Base-by-base conservation (phyloP, 2,888 invertebrate genomes). In the Allophyes oxyacanthae region DNA sequence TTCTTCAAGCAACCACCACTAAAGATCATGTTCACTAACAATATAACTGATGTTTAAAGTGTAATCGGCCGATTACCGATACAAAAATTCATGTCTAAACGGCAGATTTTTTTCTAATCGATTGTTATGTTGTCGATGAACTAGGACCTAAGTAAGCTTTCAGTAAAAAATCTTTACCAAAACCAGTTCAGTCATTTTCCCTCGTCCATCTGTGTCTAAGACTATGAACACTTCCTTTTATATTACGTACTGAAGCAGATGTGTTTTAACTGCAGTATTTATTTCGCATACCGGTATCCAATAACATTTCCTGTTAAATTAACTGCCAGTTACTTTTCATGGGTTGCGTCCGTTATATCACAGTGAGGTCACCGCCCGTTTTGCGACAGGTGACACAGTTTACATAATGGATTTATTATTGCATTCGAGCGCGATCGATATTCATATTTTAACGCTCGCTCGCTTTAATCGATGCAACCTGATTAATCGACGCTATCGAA, bases 381-480 rank as follows among this genome's bases (percentile, higher is more conserved):
- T 71, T 52, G 68, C 66, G 75, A 75, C 81, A 83, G 79, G 82
- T 83, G 84, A 81, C 84, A 85, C 75, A 79, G 69, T 80, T 82
- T 77, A 75, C 75, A 77, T 80, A 82, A 84, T 77, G 73, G 71
- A 78, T 77, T 76, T 78, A 72, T 78, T 73, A 65, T 75, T 72
- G 63, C 73, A 66, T 52, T 34, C 60, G 56, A 64, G 50, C 55
- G 38, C 45, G 75, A 72, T 72, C 72, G 80, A 77, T 80, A 72
- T 65, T 74, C 64, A 70, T 70, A 64, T 65, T 64, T 53, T 11
- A 38, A 38, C 36, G 48, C 53, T 48, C 36, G 48, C 53, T 48
- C 57, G 45, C 55, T 40, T 49, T 75, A 64, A 67, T 71, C 32
- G 70, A 72, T 71, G 65, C 65, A 72, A 65, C 52, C 71, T 71